Evolutionary conservation across 2,888 invertebrate genomes (phyloP).

Genomic region (Andrena bucephala): DNA sequence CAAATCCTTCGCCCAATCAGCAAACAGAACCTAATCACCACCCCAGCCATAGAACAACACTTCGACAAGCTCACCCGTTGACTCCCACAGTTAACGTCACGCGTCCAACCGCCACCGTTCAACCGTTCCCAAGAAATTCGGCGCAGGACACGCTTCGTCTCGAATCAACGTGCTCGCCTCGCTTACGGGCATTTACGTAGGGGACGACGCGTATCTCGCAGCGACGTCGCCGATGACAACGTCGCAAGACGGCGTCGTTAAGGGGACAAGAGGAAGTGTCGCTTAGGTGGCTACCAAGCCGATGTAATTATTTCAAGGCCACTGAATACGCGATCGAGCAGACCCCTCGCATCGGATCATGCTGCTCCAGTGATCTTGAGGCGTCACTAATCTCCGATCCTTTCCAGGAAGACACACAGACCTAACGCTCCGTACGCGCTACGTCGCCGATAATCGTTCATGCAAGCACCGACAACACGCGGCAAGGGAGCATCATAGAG

Average conservation of each 20-base stretch:
- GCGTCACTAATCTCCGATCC: conserved; percentile 78
- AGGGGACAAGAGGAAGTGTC: conserved; percentile 67
- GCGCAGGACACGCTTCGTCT: background rate
- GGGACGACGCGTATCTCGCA: conserved; percentile 16
- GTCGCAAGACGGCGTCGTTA: conserved; percentile 68
- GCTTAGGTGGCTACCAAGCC: conserved; percentile 65
- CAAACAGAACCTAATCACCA: no score
- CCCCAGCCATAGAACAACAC: no score
- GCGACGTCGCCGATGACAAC: conserved; percentile 56
- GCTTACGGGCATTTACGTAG: conserved; percentile 22
- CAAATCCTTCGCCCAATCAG: no score
- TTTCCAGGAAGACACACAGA: conserved; percentile 64
- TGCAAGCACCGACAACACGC: conserved; percentile 56
- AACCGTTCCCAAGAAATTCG: background rate
- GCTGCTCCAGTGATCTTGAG: conserved; percentile 81
- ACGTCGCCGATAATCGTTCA: conserved; percentile 74
- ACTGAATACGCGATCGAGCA: conserved; percentile 80
- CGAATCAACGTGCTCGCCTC: conserved; percentile 7
- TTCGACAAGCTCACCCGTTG: background rate
- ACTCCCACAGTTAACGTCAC: background rate
- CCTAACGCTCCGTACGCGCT: conserved; percentile 61
- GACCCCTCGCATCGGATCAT: conserved; percentile 81
- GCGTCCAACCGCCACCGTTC: no score
- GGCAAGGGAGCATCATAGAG: conserved; percentile 37
- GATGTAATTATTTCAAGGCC: conserved; percentile 80